A percentile compares a stretch with the other conserved stretches of the same genome.
These are phyloP conservation scores for Zootermopsis nevadensis DNA, from an alignment of 2,888 invertebrate species.

Conservation along the genomic window DNA sequence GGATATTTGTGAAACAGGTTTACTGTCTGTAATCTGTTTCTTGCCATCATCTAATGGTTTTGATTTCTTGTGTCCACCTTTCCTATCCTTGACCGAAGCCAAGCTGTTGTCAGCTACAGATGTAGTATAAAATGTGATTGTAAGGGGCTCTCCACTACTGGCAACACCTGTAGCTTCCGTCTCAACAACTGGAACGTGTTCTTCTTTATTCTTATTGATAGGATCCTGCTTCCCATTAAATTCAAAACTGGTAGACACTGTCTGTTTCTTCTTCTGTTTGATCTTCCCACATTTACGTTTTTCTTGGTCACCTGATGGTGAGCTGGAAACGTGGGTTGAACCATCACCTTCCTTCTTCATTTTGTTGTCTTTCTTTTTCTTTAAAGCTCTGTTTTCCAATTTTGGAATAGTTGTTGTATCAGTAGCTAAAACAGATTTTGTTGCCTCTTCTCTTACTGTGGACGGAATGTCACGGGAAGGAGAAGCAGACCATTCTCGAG, in stretches of 20 bases:
- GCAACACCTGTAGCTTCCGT: constrained; percentile 29
- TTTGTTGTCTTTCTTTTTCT: constrained; percentile 31
- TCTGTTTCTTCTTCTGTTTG: constrained; percentile 38
- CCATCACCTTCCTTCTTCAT: constrained; percentile 21
- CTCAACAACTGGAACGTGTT: constrained; percentile 23
- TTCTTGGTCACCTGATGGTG: constrained; percentile 14
- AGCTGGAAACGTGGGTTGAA: background rate
- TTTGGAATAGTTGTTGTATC: constrained; percentile 15
- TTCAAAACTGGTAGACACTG: background rate
- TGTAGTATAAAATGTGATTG: background rate
- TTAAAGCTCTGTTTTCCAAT: constrained; percentile 29
- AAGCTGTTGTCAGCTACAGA: constrained; percentile 27
- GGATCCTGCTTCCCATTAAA: background rate
- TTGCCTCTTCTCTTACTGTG: constrained; percentile 46
- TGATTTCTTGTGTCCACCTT: constrained; percentile 23
- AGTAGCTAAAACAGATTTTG: background rate
- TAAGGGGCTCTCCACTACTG: constrained; percentile 40
- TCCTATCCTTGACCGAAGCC: constrained; percentile 33
- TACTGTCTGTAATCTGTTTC: background rate
- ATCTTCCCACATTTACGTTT: constrained; percentile 23
- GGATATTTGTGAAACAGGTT: constrained; percentile 47
- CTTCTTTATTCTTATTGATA: background rate
- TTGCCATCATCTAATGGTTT: background rate
- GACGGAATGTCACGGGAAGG: constrained; percentile 42
- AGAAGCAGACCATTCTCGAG: constrained; percentile 45